Percentiles rank a stretch among this genome's conserved stretches.
phyloP scores from a whole-genome alignment of 2,113 vertebrate species.

The Ceratotherium simum region DNA sequence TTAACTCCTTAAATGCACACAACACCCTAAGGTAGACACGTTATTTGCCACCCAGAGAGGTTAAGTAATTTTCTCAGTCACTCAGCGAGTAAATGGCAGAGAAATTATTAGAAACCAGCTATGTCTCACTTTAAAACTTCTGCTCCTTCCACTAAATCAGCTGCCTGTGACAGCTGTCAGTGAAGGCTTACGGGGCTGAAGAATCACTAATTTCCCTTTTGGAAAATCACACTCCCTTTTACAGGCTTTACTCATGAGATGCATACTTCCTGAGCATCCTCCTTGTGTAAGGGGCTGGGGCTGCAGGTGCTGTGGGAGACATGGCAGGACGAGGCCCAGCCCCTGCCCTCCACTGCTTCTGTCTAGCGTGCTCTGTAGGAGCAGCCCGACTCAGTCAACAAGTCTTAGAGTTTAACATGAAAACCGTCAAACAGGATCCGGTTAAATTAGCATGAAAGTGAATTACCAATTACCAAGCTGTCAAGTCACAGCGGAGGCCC shows the following conservation, averaged over 20 bases:
- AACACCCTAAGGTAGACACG: rapidly evolving
- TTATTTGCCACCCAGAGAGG: background rate
- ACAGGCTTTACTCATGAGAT: background rate
- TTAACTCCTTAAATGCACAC: background rate
- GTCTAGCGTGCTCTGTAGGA: background rate
- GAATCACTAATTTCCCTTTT: background rate
- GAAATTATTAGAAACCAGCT: background rate
- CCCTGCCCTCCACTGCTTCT: no score
- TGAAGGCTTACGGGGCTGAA: no score
- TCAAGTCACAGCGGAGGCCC: constrained; percentile 49
- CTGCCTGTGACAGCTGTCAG: background rate
- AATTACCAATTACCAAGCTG: constrained; percentile 68
- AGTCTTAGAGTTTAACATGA: background rate
- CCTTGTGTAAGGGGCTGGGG: rapidly evolving
- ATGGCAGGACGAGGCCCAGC: rapidly evolving
- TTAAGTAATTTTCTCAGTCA: background rate
- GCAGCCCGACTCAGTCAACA: background rate
- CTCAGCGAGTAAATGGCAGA: background rate
- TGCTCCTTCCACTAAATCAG: background rate
- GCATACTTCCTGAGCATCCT: rapidly evolving
- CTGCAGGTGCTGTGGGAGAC: background rate
- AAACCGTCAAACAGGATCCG: background rate
- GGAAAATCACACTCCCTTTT: background rate
- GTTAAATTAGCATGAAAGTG: constrained; percentile 62
- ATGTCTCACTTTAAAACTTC: background rate